Evolutionary conservation across 2,797 vertebrate genomes (phyloP).

Genomic region (Syngnathus acus): DNA sequence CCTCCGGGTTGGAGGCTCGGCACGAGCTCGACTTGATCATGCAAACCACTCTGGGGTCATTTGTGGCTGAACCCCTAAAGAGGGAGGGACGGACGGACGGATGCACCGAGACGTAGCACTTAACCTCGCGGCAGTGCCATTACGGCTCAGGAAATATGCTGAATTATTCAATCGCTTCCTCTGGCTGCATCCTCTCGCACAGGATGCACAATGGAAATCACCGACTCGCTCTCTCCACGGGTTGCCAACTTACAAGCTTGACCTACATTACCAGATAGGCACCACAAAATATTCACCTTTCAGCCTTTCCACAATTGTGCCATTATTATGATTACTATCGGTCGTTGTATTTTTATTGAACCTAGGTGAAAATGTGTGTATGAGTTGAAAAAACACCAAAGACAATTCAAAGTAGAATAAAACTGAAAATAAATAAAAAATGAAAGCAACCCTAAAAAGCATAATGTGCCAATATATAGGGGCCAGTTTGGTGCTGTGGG

Average conservation of each 20-base stretch:
- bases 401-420: too few relatives aligned
- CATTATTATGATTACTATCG: too few relatives aligned
- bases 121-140: constrained; percentile 51
- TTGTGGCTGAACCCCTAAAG: not conserved
- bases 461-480: not conserved
- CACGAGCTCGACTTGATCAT: not conserved
- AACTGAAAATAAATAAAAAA: too few relatives aligned
- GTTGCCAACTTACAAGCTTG: not conserved
- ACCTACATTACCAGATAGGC: not conserved
- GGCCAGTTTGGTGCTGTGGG: not conserved
- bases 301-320: not conserved
- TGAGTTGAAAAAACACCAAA: too few relatives aligned
- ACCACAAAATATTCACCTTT: not conserved
- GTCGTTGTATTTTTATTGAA: too few relatives aligned
- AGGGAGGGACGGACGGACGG: not conserved
- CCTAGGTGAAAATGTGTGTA: too few relatives aligned
- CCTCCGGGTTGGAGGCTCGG: not conserved
- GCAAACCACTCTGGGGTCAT: not conserved
- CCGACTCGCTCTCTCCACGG: not conserved
- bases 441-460: too few relatives aligned
- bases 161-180: constrained; percentile 67
- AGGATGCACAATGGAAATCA: constrained; percentile 12
- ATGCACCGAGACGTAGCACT: constrained; percentile 37
- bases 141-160: constrained; percentile 65
- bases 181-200: constrained; percentile 20